Percentiles rank a stretch among this genome's conserved stretches.
Evolutionary conservation across 2,797 vertebrate genomes (phyloP).

Genomic region (Ispidina picta): DNA sequence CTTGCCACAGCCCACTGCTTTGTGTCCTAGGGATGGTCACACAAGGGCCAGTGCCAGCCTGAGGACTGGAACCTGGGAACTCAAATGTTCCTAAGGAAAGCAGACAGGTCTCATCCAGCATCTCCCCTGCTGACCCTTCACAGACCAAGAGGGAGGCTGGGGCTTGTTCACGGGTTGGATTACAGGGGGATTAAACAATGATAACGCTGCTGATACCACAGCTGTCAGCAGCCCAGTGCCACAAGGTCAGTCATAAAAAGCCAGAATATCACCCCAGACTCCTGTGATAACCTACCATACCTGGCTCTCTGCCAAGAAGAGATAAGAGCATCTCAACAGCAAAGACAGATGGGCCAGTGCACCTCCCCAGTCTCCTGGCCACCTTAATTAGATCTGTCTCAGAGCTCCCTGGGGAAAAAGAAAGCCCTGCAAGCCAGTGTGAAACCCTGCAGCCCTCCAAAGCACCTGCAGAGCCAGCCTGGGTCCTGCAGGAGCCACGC

Average conservation of each 20-base stretch:
- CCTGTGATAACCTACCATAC: background rate
- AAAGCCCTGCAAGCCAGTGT: background rate
- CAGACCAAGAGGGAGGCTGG: background rate
- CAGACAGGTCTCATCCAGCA: background rate
- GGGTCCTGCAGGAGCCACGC: accelerated
- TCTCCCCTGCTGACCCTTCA: background rate
- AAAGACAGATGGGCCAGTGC: background rate
- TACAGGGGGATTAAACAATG: background rate
- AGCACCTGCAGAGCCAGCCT: background rate
- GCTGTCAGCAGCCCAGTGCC: background rate
- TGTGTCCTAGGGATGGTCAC: background rate
- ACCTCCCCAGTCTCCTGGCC: background rate
- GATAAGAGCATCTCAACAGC: background rate
- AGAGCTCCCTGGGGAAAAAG: background rate
- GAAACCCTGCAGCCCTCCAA: background rate
- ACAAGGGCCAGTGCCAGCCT: background rate
- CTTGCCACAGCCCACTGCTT: accelerated
- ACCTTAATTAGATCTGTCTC: background rate
- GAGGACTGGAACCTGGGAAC: accelerated
- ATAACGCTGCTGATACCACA: accelerated
- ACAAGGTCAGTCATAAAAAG: background rate
- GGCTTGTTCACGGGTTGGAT: background rate
- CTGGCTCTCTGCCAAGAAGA: background rate
- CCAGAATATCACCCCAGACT: accelerated
- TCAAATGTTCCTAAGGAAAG: accelerated